A percentile compares a stretch with the other conserved stretches of the same genome.
Conservation (phyloP, 2,113 vertebrate species). For the Vombatus ursinus region DNA sequence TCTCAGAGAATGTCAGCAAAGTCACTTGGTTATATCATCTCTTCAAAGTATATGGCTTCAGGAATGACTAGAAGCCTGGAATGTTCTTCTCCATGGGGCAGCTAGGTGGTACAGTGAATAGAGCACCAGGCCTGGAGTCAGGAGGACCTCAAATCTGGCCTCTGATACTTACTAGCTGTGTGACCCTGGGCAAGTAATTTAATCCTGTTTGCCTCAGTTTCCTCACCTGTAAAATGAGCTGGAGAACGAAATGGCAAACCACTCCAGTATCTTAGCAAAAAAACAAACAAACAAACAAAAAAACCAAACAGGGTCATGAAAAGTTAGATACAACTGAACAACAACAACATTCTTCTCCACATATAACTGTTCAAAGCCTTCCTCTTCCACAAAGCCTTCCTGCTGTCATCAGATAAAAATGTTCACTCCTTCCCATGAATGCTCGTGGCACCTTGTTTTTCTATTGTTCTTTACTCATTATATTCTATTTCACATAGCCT, state of each 20-base stretch:
- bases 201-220: no score
- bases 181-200: no score
- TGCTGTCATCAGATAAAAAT: not conserved
- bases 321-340: no score
- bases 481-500: not conserved
- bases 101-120: no score
- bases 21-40: constrained; percentile 68
- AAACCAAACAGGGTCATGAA: no score
- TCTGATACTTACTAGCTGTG: no score
- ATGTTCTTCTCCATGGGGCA: not conserved
- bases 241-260: no score
- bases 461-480: not conserved
- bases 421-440: not conserved
- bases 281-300: no score
- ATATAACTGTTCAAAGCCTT: not conserved
- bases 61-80: not conserved
- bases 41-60: constrained; percentile 43
- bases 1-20: constrained; percentile 70
- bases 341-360: not conserved
- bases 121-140: no score
- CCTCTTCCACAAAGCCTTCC: not conserved
- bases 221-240: no score
- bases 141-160: no score
- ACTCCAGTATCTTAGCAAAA: no score
- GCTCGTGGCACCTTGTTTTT: not conserved